A percentile compares a stretch with the other conserved stretches of the same genome.
phyloP scores from a whole-genome alignment of 1,140 invertebrate species.

The Diuraphis noxia region DNA sequence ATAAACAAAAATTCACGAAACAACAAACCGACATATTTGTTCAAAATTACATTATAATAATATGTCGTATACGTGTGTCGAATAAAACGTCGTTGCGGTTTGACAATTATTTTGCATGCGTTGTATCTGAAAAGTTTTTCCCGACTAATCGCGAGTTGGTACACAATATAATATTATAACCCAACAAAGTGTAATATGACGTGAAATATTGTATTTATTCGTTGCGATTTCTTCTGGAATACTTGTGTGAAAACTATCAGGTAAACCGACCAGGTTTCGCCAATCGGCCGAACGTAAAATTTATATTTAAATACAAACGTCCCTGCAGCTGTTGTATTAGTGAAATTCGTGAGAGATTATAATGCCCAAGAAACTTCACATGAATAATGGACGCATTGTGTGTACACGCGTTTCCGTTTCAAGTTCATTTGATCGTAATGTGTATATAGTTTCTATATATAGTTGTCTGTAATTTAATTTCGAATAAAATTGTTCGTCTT shows the following conservation, averaged over 20 bases:
- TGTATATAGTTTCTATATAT: neutral
- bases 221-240: neutral
- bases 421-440: neutral
- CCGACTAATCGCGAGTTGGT: neutral
- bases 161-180: too few relatives aligned
- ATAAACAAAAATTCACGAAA: neutral
- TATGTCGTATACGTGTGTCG: neutral
- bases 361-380: neutral
- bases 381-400: neutral
- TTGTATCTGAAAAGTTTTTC: neutral
- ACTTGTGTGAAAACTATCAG: neutral
- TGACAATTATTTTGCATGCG: neutral
- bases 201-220: neutral
- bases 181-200: too few relatives aligned
- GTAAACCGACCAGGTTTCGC: neutral
- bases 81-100: neutral
- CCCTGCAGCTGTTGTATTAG: neutral
- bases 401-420: neutral
- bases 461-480: conserved; percentile 8
- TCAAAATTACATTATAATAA: neutral
- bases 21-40: neutral
- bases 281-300: neutral
- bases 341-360: neutral
- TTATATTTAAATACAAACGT: neutral
- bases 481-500: neutral